A percentile compares a stretch with the other conserved stretches of the same genome.
Conservation (phyloP, 2,113 vertebrate species). For the Redunca redunca region DNA sequence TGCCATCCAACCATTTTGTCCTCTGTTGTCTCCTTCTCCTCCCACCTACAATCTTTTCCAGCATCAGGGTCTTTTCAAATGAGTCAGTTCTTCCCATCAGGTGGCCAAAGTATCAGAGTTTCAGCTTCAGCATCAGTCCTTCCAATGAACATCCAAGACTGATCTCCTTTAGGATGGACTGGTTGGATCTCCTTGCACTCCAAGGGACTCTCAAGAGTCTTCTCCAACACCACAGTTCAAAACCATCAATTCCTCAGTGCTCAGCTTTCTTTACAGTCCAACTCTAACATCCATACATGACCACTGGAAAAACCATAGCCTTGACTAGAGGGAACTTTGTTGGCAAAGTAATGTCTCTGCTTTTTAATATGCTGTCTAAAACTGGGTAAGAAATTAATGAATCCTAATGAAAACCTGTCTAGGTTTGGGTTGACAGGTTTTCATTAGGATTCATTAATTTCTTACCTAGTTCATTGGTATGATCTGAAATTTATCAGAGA, state of each 20-base stretch:
- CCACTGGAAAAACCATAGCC: not conserved
- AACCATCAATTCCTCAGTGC: fast-evolving
- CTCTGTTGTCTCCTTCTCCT: not conserved
- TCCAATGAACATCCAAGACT: not conserved
- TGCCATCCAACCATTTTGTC: not conserved
- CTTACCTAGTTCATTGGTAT: not conserved
- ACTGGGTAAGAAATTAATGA: not conserved
- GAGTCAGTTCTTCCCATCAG: not conserved
- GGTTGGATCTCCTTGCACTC: not conserved
- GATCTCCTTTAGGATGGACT: not conserved
- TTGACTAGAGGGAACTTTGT: not conserved
- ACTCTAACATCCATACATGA: not conserved
- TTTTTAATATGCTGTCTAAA: not conserved
- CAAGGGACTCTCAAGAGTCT: not conserved
- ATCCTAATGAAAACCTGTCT: not conserved
- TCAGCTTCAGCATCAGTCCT: not conserved
- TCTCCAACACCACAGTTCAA: not conserved
- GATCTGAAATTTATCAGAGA: not conserved
- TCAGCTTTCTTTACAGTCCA: not conserved
- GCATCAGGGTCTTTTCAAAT: not conserved
- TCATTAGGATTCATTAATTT: not conserved
- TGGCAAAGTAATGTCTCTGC: not conserved
- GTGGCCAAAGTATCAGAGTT: not conserved
- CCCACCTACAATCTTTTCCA: not conserved
- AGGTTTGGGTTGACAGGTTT: not conserved